Evolutionary conservation across 2,888 invertebrate genomes (phyloP), one percentile per base, ranked within the genome.

Genomic region (Pterobdella sp.): DNA sequence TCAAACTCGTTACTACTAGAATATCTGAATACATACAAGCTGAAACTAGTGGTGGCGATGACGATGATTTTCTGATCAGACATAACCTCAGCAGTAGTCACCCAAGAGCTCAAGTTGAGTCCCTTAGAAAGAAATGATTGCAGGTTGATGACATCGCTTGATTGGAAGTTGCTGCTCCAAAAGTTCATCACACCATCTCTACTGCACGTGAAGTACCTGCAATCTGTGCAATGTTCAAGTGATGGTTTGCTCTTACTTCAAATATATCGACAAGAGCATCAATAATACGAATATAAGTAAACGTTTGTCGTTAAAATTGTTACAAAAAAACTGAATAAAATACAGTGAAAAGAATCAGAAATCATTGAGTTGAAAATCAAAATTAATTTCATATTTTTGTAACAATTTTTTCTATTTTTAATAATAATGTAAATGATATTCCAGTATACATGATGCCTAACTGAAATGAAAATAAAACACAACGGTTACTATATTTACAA

Each of bases 31-130:
- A 92, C 84, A 7, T 52, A 65, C 14, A 74, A 31, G 80, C 91
- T 91, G 26, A 90, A 85, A 83, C 91, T 90, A 0, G 90, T 89
- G 26, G 91, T 90, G 74, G 90, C 88, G 18, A 90, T 88, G 76
- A 90, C 90, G 29, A 92, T 85, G 78, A 91, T 88, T 82, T 89
- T 89, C 70, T 91, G 88, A 81, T 91, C 91, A 0, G 91, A 89
- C 82, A 92, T 84, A 74, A 88, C 88, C 74, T 88, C 88, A 83
- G 91, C 85, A 78, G 90, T 90, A 31, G 90, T 88, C 76, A 92
- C 88, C 88, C 89, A 90, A 77, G 88, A 72, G 26, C 75, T 74
- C 3, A 78, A 76, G 0, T 91, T 89, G 82, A 92, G 84, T 74
- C 88, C 88, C 74, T 88, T 88, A 83, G 91, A 85, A 78, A 90